Conservation (phyloP, 2,113 vertebrate species). For the Erinaceus europaeus region DNA sequence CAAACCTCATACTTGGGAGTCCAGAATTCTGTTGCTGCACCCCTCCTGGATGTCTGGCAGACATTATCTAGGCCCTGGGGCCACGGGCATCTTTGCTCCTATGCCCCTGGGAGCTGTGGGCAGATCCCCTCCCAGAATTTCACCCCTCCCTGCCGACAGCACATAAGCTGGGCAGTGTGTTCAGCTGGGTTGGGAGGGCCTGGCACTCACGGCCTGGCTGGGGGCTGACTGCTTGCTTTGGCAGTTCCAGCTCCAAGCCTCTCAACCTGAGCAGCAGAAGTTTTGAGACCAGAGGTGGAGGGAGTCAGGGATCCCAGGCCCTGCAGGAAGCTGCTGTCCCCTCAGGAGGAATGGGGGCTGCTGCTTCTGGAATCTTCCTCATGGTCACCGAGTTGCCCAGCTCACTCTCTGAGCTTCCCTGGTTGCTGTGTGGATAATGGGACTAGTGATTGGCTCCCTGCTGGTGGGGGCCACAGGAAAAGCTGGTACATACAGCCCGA, state of each 20-base stretch:
- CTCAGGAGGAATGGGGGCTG: not conserved
- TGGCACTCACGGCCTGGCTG: too few relatives aligned
- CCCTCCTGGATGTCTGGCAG: too few relatives aligned
- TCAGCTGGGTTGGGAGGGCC: not conserved
- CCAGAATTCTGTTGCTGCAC: too few relatives aligned
- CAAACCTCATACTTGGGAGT: too few relatives aligned
- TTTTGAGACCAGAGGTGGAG: not conserved
- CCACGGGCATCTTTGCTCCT: not conserved
- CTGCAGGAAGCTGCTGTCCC: not conserved
- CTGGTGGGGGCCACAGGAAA: not conserved
- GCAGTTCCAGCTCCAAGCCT: constrained; percentile 40
- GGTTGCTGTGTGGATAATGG: not conserved
- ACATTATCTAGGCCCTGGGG: not conserved
- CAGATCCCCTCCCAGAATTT: not conserved
- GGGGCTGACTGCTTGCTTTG: constrained; percentile 26
- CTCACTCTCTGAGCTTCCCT: not conserved
- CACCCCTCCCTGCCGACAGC: not conserved
- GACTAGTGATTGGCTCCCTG: not conserved
- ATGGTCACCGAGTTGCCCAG: not conserved
- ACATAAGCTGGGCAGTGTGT: constrained; percentile 38
- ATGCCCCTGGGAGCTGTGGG: not conserved
- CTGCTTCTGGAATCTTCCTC: not conserved
- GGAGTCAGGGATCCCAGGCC: constrained; percentile 13
- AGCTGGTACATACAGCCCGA: not conserved
- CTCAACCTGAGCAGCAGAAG: constrained; percentile 30